Evolutionary conservation across 1,140 invertebrate genomes (phyloP).

Genomic region (Philopotamus ludificatus): DNA sequence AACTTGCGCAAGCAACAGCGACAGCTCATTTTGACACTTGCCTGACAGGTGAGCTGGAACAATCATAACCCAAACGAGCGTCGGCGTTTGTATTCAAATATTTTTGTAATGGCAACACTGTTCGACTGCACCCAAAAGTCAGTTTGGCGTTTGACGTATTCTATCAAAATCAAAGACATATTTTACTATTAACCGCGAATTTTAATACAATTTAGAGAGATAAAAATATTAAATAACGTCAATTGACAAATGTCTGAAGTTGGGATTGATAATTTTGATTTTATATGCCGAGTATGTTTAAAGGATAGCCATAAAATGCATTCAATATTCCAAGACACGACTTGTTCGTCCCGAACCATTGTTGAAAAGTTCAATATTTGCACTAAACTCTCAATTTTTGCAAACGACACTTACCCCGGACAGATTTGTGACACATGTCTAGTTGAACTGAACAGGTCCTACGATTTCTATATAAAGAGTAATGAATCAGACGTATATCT

Average conservation of each 20-base stretch:
- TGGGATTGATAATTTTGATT: not conserved
- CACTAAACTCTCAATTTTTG: not conserved
- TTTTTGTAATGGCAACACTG: not conserved
- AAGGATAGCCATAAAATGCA: not conserved
- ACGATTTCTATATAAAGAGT: not conserved
- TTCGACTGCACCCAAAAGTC: not conserved
- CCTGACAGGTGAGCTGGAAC: no score
- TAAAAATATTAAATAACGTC: not conserved
- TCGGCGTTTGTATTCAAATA: not conserved
- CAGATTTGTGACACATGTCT: not conserved
- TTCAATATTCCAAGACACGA: not conserved
- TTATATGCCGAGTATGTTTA: not conserved
- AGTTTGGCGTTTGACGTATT: no score
- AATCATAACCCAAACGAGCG: not conserved
- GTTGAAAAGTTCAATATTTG: not conserved
- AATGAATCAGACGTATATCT: not conserved
- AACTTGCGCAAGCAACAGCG: no score
- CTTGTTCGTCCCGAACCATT: not conserved
- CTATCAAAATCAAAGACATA: no score
- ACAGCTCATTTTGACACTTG: no score
- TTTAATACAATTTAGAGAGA: no score
- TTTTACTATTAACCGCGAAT: no score
- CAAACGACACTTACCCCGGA: not conserved
- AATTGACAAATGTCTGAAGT: not conserved
- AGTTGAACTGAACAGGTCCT: not conserved